phyloP scores from a whole-genome alignment of 2,888 invertebrate genomes.

The Microctonus aethiopoides region DNA sequence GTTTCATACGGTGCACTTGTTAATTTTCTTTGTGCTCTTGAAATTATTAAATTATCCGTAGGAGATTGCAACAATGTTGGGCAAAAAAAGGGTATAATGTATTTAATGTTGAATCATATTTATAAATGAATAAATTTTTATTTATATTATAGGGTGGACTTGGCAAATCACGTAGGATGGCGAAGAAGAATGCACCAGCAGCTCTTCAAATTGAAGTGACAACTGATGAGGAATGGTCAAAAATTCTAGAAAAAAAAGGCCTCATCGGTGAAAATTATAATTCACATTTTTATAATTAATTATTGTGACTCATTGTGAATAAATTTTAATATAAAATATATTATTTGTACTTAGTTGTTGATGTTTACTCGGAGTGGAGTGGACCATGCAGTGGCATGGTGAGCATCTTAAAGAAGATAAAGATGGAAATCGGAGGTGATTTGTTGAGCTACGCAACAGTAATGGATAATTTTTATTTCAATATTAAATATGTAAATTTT shows the following conservation, averaged over 20 bases:
- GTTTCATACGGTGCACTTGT: slow-evolving; percentile 10
- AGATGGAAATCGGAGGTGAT: slow-evolving; percentile 90
- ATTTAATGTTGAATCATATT: slow-evolving; percentile 13
- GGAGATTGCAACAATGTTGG: slow-evolving; percentile 47
- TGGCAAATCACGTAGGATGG: slow-evolving; percentile 67
- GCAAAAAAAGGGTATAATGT: slow-evolving; percentile 49
- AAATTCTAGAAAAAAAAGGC: slow-evolving; percentile 80
- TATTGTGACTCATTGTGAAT: too few species aligned
- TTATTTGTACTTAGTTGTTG: slow-evolving; percentile 75
- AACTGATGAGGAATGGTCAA: slow-evolving; percentile 87
- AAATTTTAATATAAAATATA: background rate
- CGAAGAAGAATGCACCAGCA: slow-evolving; percentile 81
- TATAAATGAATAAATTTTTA: slow-evolving; percentile 15
- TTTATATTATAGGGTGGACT: slow-evolving; percentile 50
- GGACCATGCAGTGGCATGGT: slow-evolving; percentile 92
- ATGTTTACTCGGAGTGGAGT: slow-evolving; percentile 95
- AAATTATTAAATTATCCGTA: background rate
- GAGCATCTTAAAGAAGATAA: slow-evolving; percentile 86
- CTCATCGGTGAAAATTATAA: slow-evolving; percentile 70
- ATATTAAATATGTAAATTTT: too few species aligned
- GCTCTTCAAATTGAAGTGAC: slow-evolving; percentile 84
- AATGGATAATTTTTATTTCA: slow-evolving; percentile 55
- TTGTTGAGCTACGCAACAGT: slow-evolving; percentile 84
- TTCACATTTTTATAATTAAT: background rate
- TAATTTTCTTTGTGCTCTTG: background rate